phyloP scores from a whole-genome alignment of 2,797 vertebrate genomes.

The Microctenopoma steveboyesi region DNA sequence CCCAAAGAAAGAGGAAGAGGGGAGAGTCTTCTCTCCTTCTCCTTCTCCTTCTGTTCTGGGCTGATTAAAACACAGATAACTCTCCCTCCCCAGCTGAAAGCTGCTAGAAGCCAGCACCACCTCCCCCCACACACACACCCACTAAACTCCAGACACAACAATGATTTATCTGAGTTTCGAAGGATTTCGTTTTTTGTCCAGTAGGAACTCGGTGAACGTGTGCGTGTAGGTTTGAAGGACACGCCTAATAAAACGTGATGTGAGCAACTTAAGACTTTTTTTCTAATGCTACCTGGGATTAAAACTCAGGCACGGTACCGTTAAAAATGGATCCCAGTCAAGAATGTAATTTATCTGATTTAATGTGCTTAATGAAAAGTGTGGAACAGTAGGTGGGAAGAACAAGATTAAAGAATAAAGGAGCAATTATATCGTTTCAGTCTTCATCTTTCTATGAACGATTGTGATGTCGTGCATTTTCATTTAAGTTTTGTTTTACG shows the following conservation, averaged over 20 bases:
- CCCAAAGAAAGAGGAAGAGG: slow-evolving; percentile 37
- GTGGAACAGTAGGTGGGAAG: background rate
- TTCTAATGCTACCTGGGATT: slow-evolving; percentile 13
- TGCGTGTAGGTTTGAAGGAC: slow-evolving; percentile 3
- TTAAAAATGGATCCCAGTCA: background rate
- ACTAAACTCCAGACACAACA: slow-evolving; percentile 48
- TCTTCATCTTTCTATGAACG: background rate
- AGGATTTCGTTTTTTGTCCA: slow-evolving; percentile 46
- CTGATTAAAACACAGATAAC: slow-evolving; percentile 72
- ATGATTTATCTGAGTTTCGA: slow-evolving; percentile 28
- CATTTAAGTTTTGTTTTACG: no score
- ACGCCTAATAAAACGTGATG: slow-evolving; percentile 11
- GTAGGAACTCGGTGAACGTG: no score
- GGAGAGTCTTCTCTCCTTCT: slow-evolving; percentile 42
- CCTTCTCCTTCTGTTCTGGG: slow-evolving; percentile 50
- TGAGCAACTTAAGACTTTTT: slow-evolving; percentile 6
- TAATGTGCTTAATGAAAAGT: background rate
- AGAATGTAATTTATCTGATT: slow-evolving; percentile 4
- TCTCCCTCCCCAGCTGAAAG: slow-evolving; percentile 38
- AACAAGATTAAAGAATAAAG: background rate
- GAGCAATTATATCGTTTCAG: no score
- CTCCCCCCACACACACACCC: slow-evolving; percentile 13
- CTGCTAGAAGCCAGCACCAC: slow-evolving; percentile 44
- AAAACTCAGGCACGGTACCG: slow-evolving; percentile 1
- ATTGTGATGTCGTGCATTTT: no score